Evolutionary conservation across 2,888 invertebrate species (phyloP).

Genomic region (Acanthoscelides obtectus): DNA sequence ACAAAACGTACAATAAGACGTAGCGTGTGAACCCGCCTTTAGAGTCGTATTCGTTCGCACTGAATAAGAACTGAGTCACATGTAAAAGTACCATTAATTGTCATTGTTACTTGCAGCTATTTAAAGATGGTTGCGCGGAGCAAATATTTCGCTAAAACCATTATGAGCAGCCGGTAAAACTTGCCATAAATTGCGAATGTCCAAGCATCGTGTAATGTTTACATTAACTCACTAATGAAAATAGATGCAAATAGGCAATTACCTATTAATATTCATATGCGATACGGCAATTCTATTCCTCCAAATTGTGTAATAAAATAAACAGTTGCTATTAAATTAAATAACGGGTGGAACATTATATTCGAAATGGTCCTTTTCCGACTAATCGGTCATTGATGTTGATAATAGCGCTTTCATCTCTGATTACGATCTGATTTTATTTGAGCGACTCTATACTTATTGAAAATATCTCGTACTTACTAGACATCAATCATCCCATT

Average conservation of each 20-base stretch:
- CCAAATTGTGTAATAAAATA: neutral
- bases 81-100: too few relatives aligned
- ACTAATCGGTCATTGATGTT: neutral
- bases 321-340: neutral
- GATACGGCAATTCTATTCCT: neutral
- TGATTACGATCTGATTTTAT: neutral
- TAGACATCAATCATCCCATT: too few relatives aligned
- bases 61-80: too few relatives aligned
- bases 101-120: too few relatives aligned
- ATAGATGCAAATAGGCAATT: neutral
- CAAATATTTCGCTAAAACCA: neutral
- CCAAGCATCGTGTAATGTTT: neutral
- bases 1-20: too few relatives aligned
- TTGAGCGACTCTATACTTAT: too few relatives aligned
- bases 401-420: neutral
- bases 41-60: too few relatives aligned
- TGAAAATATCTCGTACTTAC: too few relatives aligned
- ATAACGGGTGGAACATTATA: neutral
- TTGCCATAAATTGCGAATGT: neutral
- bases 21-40: too few relatives aligned
- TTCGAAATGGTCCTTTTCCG: neutral
- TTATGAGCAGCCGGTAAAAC: neutral
- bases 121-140: neutral
- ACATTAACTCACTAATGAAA: neutral
- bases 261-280: neutral